Evolutionary conservation across 1,140 invertebrate genomes (phyloP).

Genomic region (Goniozus legneri): DNA sequence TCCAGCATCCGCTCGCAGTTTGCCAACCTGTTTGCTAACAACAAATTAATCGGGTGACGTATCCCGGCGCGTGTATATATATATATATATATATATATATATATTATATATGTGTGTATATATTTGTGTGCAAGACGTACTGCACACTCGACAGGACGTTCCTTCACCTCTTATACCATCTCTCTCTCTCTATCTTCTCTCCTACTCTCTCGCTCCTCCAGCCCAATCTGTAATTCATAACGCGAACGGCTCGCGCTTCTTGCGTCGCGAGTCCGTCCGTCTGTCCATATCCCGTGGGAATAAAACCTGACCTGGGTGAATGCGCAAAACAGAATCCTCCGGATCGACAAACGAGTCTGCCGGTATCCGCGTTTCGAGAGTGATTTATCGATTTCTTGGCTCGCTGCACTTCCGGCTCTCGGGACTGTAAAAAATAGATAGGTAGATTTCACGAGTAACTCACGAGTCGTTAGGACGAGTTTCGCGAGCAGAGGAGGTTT

Average conservation of each 20-base stretch:
- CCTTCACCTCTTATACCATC: constrained; percentile 27
- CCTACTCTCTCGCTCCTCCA: constrained; percentile 1
- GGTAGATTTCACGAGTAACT: neutral
- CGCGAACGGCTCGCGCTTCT: constrained; percentile 36
- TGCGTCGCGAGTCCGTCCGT: constrained; percentile 23
- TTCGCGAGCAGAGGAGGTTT: constrained; percentile 12
- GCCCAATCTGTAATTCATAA: constrained; percentile 49
- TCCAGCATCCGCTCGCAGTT: constrained; percentile 48
- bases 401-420: neutral
- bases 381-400: neutral
- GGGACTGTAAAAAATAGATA: neutral
- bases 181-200: neutral
- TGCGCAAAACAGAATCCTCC: too few relatives aligned
- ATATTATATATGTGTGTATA: too few relatives aligned
- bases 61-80: constrained; percentile 29
- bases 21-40: constrained; percentile 53
- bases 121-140: too few relatives aligned
- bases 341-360: neutral
- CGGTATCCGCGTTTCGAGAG: too few relatives aligned
- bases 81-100: constrained; percentile 4
- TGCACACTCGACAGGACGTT: constrained; percentile 37
- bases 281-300: constrained; percentile 31
- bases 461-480: constrained; percentile 1
- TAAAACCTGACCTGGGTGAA: constrained; percentile 42
- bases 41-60: constrained; percentile 53